Conservation (phyloP, 2,797 vertebrate genomes). For the Cirrhinus mrigala region DNA sequence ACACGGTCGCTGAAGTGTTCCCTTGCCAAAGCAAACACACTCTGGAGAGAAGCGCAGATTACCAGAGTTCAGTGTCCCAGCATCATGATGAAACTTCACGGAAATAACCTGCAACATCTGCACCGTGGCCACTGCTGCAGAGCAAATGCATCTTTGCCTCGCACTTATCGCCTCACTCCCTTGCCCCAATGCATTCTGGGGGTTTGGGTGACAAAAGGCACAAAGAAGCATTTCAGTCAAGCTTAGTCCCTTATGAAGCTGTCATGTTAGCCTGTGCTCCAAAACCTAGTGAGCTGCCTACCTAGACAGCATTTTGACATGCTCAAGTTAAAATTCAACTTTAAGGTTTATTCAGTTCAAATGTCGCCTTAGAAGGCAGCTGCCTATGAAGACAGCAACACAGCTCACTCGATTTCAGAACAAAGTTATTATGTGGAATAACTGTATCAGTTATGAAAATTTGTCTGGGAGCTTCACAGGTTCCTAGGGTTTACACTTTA, state of each 20-base stretch:
- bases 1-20: conserved; percentile 35
- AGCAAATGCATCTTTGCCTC: conserved; percentile 57
- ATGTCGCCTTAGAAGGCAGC: neutral
- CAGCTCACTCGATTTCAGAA: neutral
- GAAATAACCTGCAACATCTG: conserved; percentile 67
- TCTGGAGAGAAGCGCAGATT: conserved; percentile 58
- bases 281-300: conserved; percentile 3
- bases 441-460: conserved; percentile 38
- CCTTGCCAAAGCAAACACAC: conserved; percentile 55
- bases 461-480: conserved; percentile 34
- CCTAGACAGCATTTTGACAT: neutral
- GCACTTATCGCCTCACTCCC: conserved; percentile 32
- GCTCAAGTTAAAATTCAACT: neutral
- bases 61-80: conserved; percentile 58
- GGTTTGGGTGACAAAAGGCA: conserved; percentile 39
- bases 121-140: conserved; percentile 53
- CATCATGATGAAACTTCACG: conserved; percentile 67
- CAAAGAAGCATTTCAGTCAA: conserved; percentile 17
- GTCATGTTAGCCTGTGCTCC: neutral
- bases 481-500: conserved; percentile 48
- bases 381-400: neutral
- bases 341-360: neutral
- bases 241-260: conserved; percentile 21
- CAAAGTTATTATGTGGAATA: conserved; percentile 26
- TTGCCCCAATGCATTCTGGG: conserved; percentile 45